Evolutionary conservation across 2,888 invertebrate species (phyloP).

Genomic region (Zonitis immaculata): DNA sequence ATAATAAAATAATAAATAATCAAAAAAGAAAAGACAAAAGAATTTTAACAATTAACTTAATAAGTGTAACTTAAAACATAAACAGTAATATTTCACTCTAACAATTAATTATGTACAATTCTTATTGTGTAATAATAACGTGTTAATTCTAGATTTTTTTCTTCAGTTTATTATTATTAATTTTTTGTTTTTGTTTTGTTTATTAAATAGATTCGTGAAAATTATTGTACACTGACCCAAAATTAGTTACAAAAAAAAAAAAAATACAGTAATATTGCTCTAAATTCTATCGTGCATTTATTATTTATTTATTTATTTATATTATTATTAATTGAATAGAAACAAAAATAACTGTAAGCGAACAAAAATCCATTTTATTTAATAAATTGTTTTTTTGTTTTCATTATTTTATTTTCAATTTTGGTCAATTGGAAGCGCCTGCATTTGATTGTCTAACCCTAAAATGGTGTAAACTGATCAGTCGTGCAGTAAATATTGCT

Average conservation of each 20-base stretch:
- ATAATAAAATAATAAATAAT: conserved; percentile 35
- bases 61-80: conserved; percentile 33
- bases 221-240: conserved; percentile 17
- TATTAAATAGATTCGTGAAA: background rate
- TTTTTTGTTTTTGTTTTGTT: background rate
- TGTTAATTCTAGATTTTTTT: conserved; percentile 1
- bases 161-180: no score
- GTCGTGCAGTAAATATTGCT: conserved; percentile 28
- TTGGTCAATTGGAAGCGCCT: conserved; percentile 27
- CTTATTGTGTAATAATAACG: conserved; percentile 5
- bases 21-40: no score
- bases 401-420: background rate
- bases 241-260: conserved; percentile 8
- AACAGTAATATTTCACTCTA: conserved; percentile 30
- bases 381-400: no score
- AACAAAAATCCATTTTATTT: background rate
- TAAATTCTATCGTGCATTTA: conserved; percentile 9
- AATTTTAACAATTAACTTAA: conserved; percentile 34
- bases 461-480: conserved; percentile 27
- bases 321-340: no score
- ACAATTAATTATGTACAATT: conserved; percentile 28
- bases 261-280: conserved; percentile 16
- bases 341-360: background rate
- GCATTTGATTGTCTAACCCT: conserved; percentile 31
- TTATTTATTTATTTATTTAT: no score